Percentiles rank a stretch among this genome's conserved stretches.
These are phyloP conservation scores for Sebastes schlegelii DNA, from an alignment of 2,113 vertebrate species.

Conservation along the genomic window DNA sequence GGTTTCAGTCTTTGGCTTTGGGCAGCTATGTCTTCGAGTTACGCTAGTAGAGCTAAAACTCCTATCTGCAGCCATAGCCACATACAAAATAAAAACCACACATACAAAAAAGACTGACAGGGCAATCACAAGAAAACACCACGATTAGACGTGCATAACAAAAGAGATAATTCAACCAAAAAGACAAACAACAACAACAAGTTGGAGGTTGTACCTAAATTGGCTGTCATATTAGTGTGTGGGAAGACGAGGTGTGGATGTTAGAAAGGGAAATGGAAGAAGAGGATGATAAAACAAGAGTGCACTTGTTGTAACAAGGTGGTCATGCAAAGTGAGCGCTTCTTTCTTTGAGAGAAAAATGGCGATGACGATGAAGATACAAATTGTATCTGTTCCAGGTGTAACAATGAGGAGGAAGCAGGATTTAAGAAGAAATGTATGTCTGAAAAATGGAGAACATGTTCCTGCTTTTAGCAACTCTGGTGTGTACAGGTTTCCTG, in stretches of 20 bases:
- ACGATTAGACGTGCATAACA: slow-evolving; percentile 67
- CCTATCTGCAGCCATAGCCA: slow-evolving; percentile 36
- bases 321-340: slow-evolving; percentile 33
- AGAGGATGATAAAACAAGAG: slow-evolving; percentile 45
- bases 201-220: slow-evolving; percentile 48
- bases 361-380: slow-evolving; percentile 41
- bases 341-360: slow-evolving; percentile 49
- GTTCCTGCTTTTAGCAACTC: slow-evolving; percentile 52
- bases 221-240: slow-evolving; percentile 66
- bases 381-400: slow-evolving; percentile 36
- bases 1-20: background rate
- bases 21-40: background rate
- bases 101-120: slow-evolving; percentile 51
- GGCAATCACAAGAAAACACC: slow-evolving; percentile 53
- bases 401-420: slow-evolving; percentile 47
- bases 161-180: slow-evolving; percentile 50
- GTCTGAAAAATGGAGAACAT: slow-evolving; percentile 61
- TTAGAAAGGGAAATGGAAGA: slow-evolving; percentile 56
- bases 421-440: slow-evolving; percentile 57
- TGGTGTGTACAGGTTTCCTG: slow-evolving; percentile 28
- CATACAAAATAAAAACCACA: slow-evolving; percentile 8
- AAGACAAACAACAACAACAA: slow-evolving; percentile 54
- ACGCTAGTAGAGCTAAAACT: slow-evolving; percentile 4
- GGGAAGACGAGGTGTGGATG: slow-evolving; percentile 42
- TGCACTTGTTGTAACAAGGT: slow-evolving; percentile 18